Evolutionary conservation across 2,113 vertebrate genomes (phyloP).

Genomic region (Heloderma charlesbogerti): DNA sequence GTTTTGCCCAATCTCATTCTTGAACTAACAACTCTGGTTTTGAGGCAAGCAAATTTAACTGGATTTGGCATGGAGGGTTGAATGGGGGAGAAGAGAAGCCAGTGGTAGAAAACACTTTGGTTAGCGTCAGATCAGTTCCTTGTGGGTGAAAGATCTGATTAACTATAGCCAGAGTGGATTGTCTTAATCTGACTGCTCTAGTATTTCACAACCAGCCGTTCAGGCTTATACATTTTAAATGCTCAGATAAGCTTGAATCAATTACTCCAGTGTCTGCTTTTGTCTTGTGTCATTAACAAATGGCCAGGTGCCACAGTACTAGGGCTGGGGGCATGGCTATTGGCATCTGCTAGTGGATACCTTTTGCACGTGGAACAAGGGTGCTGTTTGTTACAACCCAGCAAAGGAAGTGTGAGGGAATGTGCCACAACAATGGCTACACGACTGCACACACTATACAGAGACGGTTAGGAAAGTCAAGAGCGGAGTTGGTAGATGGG

Average conservation of each 20-base stretch:
- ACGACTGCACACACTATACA: not conserved
- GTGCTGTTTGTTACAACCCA: not conserved
- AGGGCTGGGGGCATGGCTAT: constrained; percentile 11
- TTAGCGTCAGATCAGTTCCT: constrained; percentile 54
- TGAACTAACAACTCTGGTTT: constrained; percentile 31
- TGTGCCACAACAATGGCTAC: not conserved
- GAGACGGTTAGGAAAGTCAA: not conserved
- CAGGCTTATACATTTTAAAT: constrained; percentile 65
- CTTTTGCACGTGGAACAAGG: constrained; percentile 17
- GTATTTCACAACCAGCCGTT: constrained; percentile 61
- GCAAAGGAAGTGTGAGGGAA: not conserved
- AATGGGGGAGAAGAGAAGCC: not conserved
- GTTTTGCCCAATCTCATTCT: constrained; percentile 38
- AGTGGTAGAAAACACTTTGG: constrained; percentile 19
- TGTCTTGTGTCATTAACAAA: not conserved
- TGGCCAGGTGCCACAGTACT: constrained; percentile 12
- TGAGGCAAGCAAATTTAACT: constrained; percentile 20
- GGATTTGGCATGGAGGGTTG: constrained; percentile 42
- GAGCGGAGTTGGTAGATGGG: not conserved
- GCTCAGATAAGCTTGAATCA: constrained; percentile 62
- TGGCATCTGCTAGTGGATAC: constrained; percentile 27
- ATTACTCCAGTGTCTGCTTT: constrained; percentile 43
- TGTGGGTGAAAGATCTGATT: constrained; percentile 62
- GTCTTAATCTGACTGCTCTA: constrained; percentile 60
- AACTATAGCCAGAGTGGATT: constrained; percentile 61